Evolutionary conservation across 2,113 vertebrate genomes (phyloP).

Genomic region (Euleptes europaea): DNA sequence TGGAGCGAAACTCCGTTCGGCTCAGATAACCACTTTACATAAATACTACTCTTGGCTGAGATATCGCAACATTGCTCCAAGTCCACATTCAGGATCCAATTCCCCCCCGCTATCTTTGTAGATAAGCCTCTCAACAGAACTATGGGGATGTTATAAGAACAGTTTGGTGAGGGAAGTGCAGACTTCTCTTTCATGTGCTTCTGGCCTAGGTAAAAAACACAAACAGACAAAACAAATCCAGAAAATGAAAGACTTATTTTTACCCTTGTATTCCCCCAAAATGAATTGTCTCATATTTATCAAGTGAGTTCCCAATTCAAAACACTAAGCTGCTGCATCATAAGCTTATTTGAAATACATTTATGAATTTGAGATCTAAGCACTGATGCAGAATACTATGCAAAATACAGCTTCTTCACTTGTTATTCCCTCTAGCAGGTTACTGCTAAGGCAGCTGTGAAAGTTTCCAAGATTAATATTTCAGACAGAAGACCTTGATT

Average conservation of each 20-base stretch:
- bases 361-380: neutral
- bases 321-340: neutral
- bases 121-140: neutral
- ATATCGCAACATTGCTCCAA: neutral
- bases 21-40: neutral
- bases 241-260: neutral
- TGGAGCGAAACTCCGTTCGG: neutral
- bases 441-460: neutral
- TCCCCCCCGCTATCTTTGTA: neutral
- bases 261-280: neutral
- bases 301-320: neutral
- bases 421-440: neutral
- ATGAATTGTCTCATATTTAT: neutral
- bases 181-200: neutral
- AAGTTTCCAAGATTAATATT: neutral
- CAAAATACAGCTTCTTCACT: neutral
- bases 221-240: too few relatives aligned
- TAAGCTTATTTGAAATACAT: neutral
- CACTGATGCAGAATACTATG: neutral
- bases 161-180: neutral
- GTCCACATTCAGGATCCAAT: neutral
- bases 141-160: neutral
- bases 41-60: neutral
- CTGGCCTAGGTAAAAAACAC: neutral
- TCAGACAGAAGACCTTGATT: neutral